Conservation (phyloP, 2,888 invertebrate genomes). For the Rotaria socialis region DNA sequence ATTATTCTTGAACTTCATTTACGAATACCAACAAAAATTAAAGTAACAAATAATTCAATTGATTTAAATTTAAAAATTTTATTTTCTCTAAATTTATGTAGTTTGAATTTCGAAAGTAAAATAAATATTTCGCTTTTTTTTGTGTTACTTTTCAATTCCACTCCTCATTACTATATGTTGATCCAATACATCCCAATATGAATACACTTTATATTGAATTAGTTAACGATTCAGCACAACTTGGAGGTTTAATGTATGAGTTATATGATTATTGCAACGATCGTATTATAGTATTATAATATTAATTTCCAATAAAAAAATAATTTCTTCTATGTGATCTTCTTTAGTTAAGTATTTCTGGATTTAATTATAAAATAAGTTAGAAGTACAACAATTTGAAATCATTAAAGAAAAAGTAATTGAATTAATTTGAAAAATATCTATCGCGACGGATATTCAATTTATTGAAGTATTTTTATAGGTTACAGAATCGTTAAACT, state of each 20-base stretch:
- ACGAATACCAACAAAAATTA: background rate
- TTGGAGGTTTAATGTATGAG: slow-evolving; percentile 75
- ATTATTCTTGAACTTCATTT: slow-evolving; percentile 68
- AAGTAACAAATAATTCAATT: background rate
- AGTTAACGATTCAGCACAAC: slow-evolving; percentile 79
- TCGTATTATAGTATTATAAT: slow-evolving; percentile 71
- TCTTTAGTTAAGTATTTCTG: slow-evolving; percentile 72
- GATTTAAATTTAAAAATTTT: no score
- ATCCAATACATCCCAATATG: slow-evolving; percentile 77
- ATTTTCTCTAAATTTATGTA: slow-evolving; percentile 59
- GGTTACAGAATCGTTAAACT: background rate
- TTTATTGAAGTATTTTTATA: background rate
- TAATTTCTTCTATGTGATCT: no score
- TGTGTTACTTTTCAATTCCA: slow-evolving; percentile 57
- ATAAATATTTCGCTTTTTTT: no score
- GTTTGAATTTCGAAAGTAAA: slow-evolving; percentile 41
- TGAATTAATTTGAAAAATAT: no score
- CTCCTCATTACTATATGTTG: slow-evolving; percentile 79
- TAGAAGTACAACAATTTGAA: slow-evolving; percentile 76
- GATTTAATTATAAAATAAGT: slow-evolving; percentile 80
- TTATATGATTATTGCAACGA: slow-evolving; percentile 74
- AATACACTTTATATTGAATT: slow-evolving; percentile 74
- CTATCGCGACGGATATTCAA: no score
- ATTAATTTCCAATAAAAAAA: background rate
- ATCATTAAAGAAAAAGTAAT: slow-evolving; percentile 77